These are phyloP conservation scores for Taenioides sp. DNA, from an alignment of 2,797 vertebrate genomes.

Conservation along the genomic window DNA sequence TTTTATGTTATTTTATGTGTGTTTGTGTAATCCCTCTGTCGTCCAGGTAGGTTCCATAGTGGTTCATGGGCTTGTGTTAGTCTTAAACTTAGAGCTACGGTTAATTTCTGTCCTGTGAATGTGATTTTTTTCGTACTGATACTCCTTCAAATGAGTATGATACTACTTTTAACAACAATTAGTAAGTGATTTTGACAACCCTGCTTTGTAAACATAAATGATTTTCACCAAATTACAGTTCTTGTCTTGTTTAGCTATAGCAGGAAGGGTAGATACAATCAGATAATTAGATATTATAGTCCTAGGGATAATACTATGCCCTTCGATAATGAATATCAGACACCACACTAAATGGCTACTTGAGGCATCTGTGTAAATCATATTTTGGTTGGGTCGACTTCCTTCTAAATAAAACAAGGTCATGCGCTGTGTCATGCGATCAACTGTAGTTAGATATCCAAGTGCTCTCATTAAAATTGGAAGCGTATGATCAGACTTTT, in stretches of 20 bases:
- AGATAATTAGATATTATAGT: neutral
- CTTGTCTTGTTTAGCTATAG: neutral
- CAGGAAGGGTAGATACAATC: neutral
- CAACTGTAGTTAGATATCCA: neutral
- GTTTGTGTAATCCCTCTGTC: too few species aligned
- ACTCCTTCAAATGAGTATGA: too few species aligned
- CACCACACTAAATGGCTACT: neutral
- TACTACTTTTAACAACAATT: too few species aligned
- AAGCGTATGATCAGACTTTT: conserved; percentile 29
- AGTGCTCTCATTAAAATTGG: conserved; percentile 30
- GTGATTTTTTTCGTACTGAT: too few species aligned
- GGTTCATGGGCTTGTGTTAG: too few species aligned
- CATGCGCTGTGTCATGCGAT: neutral
- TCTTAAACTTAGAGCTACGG: too few species aligned
- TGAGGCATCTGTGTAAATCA: conserved; percentile 39
- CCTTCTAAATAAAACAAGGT: conserved; percentile 41
- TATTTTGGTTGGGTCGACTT: conserved; percentile 32
- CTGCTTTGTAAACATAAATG: too few species aligned
- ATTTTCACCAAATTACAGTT: neutral
- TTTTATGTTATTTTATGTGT: too few species aligned
- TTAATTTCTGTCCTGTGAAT: too few species aligned
- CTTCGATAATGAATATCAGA: neutral
- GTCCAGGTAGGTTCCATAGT: too few species aligned
- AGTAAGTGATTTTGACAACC: too few species aligned
- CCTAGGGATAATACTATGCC: neutral